Conservation (phyloP, 2,888 invertebrate genomes). For the Amphipoea oculea region DNA sequence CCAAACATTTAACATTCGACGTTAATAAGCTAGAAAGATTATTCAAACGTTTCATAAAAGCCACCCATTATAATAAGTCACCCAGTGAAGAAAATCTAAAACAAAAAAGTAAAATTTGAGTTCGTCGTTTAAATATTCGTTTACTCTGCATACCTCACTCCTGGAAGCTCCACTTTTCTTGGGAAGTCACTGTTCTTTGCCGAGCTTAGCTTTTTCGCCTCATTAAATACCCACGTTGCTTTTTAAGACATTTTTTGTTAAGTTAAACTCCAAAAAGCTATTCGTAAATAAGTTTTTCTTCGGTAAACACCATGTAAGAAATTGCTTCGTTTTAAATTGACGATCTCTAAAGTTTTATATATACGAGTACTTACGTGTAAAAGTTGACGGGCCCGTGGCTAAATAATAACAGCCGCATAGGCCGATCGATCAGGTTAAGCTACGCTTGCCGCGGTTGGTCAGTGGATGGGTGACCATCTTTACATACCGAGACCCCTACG, state of each 20-base stretch:
- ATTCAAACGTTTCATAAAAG: constrained; percentile 25
- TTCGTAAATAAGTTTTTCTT: constrained; percentile 20
- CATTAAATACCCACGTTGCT: constrained; percentile 64
- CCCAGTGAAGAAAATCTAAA: constrained; percentile 25
- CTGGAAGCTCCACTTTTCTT: constrained; percentile 65
- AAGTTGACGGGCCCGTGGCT: too few relatives aligned
- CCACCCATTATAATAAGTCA: constrained; percentile 15
- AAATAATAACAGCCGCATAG: too few relatives aligned
- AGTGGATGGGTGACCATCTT: too few relatives aligned
- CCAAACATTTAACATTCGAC: background rate
- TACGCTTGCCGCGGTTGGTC: too few relatives aligned
- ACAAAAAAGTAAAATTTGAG: constrained; percentile 30
- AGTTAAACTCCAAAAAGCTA: constrained; percentile 16
- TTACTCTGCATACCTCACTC: constrained; percentile 65
- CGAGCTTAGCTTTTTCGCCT: constrained; percentile 63
- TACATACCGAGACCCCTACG: too few relatives aligned
- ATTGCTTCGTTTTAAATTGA: background rate
- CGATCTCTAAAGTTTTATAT: background rate
- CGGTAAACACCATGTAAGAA: background rate
- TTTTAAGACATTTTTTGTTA: constrained; percentile 44
- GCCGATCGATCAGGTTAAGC: too few relatives aligned
- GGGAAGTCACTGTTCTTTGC: constrained; percentile 63
- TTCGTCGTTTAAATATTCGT: constrained; percentile 63
- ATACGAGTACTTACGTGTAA: too few relatives aligned
- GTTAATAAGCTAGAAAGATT: background rate